Percentiles rank a stretch among this genome's conserved stretches.
Evolutionary conservation across 2,888 invertebrate genomes (phyloP).

Genomic region (Sphaeridia pumilis): DNA sequence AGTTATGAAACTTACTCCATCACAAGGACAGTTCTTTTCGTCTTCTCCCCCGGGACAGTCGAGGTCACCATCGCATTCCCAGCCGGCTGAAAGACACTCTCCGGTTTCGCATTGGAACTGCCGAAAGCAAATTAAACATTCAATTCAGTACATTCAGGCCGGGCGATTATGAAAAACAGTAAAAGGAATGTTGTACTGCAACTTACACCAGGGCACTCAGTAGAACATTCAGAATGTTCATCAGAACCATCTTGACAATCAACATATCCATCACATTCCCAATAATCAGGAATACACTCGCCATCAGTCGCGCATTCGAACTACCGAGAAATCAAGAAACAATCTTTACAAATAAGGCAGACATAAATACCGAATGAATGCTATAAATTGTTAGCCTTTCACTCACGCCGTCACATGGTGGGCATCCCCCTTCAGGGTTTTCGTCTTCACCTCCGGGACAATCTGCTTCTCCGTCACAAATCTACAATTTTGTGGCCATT

Average conservation of each 20-base stretch:
- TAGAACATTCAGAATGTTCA: too few species aligned
- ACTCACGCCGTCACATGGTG: not conserved
- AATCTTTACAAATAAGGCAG: not conserved
- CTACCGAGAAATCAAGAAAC: not conserved
- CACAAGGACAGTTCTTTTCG: not conserved
- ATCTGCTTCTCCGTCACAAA: not conserved
- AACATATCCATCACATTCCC: not conserved
- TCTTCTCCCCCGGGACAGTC: not conserved
- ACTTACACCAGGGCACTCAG: not conserved
- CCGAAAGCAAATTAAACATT: not conserved
- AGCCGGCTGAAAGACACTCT: not conserved
- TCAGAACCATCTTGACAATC: too few species aligned
- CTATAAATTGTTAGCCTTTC: not conserved
- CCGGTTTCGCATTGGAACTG: not conserved
- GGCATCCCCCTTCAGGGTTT: not conserved
- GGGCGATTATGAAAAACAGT: too few species aligned
- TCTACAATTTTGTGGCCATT: not conserved
- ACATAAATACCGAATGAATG: not conserved
- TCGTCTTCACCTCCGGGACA: not conserved
- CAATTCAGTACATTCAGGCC: not conserved
- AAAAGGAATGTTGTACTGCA: too few species aligned
- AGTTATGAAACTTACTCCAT: constrained; percentile 1
- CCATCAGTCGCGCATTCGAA: not conserved
- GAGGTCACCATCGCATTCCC: not conserved
- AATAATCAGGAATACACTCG: not conserved